Percentiles rank a stretch among this genome's conserved stretches.
These are phyloP conservation scores for Hypsopygia costalis DNA, from an alignment of 2,888 invertebrate genomes.

Conservation along the genomic window DNA sequence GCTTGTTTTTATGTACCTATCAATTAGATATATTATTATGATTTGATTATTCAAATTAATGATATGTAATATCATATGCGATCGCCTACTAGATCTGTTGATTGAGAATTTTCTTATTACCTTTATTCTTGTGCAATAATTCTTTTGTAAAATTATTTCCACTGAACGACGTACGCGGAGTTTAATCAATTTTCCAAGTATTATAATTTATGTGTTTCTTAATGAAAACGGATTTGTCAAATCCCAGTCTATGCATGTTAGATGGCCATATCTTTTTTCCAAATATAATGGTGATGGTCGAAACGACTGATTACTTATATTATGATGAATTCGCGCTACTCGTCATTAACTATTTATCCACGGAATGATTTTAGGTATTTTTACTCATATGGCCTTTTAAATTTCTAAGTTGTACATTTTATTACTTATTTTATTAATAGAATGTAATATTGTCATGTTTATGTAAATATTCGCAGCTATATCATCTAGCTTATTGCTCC, in stretches of 20 bases:
- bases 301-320: constrained; percentile 58
- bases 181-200: constrained; percentile 17
- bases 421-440: constrained; percentile 50
- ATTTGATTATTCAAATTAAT: constrained; percentile 47
- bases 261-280: background rate
- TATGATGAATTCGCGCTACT: background rate
- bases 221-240: constrained; percentile 4
- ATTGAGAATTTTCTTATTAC: constrained; percentile 32
- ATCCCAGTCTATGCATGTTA: background rate
- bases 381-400: constrained; percentile 40
- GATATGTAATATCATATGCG: constrained; percentile 70
- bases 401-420: constrained; percentile 73
- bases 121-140: constrained; percentile 55
- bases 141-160: constrained; percentile 21
- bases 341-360: background rate
- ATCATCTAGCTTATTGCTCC: constrained; percentile 63
- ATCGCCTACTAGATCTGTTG: constrained; percentile 48
- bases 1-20: constrained; percentile 19
- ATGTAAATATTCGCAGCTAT: constrained; percentile 69
- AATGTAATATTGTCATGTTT: constrained; percentile 47
- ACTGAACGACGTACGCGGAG: constrained; percentile 26
- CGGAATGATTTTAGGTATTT: constrained; percentile 16
- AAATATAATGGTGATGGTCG: constrained; percentile 45
- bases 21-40: constrained; percentile 20
- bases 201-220: constrained; percentile 5